These are phyloP conservation scores for Trematomus bernacchii DNA, from an alignment of 2,797 vertebrate species.

Conservation along the genomic window DNA sequence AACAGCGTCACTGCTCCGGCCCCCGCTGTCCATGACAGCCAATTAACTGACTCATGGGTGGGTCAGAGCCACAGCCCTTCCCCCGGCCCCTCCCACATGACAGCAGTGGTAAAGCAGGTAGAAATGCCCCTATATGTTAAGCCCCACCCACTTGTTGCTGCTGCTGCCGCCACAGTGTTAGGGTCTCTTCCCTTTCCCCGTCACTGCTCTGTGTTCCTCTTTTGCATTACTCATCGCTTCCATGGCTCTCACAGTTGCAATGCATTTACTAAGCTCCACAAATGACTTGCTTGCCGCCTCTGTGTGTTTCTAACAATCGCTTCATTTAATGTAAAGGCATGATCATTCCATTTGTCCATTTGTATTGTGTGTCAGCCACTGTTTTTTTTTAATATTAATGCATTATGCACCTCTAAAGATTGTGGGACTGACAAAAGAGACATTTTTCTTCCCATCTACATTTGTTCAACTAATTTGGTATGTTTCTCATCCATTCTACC, in stretches of 20 bases:
- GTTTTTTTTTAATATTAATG: conserved; percentile 10
- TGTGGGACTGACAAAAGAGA: conserved; percentile 9
- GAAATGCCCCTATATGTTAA: conserved; percentile 85
- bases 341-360: conserved; percentile 39
- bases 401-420: conserved; percentile 19
- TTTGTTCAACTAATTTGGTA: conserved; percentile 14
- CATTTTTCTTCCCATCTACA: background rate
- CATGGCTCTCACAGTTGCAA: conserved; percentile 35
- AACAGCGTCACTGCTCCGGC: conserved; percentile 86
- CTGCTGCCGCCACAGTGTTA: conserved; percentile 75
- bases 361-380: conserved; percentile 23
- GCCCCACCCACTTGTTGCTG: conserved; percentile 83
- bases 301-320: conserved; percentile 51
- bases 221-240: conserved; percentile 53
- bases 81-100: conserved; percentile 89
- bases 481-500: conserved; percentile 35
- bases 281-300: conserved; percentile 58
- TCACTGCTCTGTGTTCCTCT: conserved; percentile 56
- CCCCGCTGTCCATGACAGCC: conserved; percentile 86
- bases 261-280: conserved; percentile 28
- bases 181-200: conserved; percentile 68
- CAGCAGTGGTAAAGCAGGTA: conserved; percentile 94
- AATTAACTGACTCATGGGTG: conserved; percentile 88
- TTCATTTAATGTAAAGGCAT: conserved; percentile 50
- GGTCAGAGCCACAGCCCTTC: conserved; percentile 84